Evolutionary conservation across 1,140 invertebrate species (phyloP).

Genomic region (Drosophila kikkawai): DNA sequence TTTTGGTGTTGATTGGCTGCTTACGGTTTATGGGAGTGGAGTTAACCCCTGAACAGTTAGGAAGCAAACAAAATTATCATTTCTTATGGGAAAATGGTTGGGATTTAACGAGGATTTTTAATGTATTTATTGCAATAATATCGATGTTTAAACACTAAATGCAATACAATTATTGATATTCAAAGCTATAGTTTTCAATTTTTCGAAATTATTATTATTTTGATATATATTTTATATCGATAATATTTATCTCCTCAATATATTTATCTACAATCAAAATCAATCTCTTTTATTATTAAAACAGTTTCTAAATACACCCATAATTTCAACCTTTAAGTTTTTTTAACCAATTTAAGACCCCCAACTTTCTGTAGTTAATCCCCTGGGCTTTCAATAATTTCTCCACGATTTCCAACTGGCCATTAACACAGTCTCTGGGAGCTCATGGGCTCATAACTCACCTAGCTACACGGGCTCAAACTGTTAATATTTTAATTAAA

Average conservation of each 20-base stretch:
- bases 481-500: constrained; percentile 77
- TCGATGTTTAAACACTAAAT: too few relatives aligned
- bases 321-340: neutral
- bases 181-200: too few relatives aligned
- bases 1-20: constrained; percentile 35
- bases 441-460: constrained; percentile 16
- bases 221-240: too few relatives aligned
- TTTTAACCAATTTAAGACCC: neutral
- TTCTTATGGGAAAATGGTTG: neutral
- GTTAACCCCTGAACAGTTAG: constrained; percentile 16
- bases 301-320: neutral
- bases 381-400: neutral
- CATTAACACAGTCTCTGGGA: constrained; percentile 40
- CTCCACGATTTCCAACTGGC: constrained; percentile 2
- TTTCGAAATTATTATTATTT: too few relatives aligned
- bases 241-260: too few relatives aligned
- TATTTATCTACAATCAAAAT: too few relatives aligned
- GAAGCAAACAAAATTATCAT: neutral
- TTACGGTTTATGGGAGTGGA: constrained; percentile 17
- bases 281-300: neutral
- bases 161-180: too few relatives aligned
- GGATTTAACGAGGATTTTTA: neutral
- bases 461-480: neutral
- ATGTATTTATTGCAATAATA: neutral
- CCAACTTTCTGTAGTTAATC: neutral